Conservation (phyloP, 2,113 vertebrate species). For the Ranitomeya imitator region DNA sequence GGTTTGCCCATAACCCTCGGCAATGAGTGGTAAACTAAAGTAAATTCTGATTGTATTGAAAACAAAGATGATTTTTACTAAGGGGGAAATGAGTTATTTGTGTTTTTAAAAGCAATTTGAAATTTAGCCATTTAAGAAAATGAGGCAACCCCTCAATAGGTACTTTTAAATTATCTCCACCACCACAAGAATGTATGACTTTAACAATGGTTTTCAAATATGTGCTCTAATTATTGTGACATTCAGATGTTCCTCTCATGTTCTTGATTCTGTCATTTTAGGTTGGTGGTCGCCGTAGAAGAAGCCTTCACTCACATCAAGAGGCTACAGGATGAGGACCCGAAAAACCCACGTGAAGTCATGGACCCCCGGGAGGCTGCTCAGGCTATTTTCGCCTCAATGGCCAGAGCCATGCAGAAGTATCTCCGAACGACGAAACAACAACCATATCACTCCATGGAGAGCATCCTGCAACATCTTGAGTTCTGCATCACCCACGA, state of each 20-base stretch:
- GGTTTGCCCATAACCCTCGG: no score
- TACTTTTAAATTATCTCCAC: background rate
- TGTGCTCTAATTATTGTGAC: background rate
- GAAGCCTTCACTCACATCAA: conserved; percentile 98
- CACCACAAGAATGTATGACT: background rate
- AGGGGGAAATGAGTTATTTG: no score
- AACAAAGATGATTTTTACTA: background rate
- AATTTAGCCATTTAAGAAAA: no score
- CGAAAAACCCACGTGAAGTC: conserved; percentile 87
- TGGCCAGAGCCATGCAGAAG: conserved; percentile 98
- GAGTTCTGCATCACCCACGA: conserved; percentile 98
- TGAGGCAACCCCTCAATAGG: no score
- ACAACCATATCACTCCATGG: conserved; percentile 97
- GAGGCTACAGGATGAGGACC: conserved; percentile 91
- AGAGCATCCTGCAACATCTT: conserved; percentile 96
- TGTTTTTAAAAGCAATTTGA: no score
- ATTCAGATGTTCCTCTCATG: background rate
- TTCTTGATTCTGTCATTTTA: conserved; percentile 58
- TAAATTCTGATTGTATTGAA: background rate
- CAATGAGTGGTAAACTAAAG: no score
- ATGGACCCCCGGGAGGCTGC: conserved; percentile 96
- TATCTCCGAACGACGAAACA: conserved; percentile 93
- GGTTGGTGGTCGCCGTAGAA: conserved; percentile 93
- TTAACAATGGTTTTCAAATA: background rate
- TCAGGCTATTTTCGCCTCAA: conserved; percentile 95